Conservation (phyloP, 2,888 invertebrate species). For the Tetramorium bicarinatum region DNA sequence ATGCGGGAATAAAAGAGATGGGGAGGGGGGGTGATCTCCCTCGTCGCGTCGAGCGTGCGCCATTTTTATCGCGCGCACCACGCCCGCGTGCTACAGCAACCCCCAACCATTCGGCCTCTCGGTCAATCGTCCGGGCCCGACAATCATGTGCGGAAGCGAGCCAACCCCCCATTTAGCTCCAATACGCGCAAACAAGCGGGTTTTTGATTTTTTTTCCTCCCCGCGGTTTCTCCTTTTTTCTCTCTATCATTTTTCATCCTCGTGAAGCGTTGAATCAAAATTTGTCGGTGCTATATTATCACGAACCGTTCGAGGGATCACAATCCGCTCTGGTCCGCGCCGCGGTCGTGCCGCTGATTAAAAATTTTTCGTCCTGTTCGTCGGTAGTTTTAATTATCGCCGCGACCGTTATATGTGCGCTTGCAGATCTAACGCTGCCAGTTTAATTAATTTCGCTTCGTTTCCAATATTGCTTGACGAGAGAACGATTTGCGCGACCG, state of each 20-base stretch:
- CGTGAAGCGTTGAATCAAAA: conserved; percentile 61
- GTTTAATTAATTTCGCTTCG: conserved; percentile 48
- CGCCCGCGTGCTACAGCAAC: conserved; percentile 80
- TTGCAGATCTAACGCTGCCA: conserved; percentile 21
- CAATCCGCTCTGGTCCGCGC: conserved; percentile 51
- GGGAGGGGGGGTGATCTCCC: conserved; percentile 64
- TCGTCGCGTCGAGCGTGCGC: conserved; percentile 79
- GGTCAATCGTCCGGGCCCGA: conserved; percentile 68
- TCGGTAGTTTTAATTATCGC: conserved; percentile 57
- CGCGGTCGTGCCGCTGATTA: conserved; percentile 48
- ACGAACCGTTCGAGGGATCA: conserved; percentile 56
- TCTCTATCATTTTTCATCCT: conserved; percentile 39
- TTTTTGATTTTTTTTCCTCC: conserved; percentile 70
- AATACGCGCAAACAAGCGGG: conserved; percentile 75
- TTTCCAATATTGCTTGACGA: conserved; percentile 25
- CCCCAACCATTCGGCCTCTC: conserved; percentile 63
- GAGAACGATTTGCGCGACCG: conserved; percentile 5
- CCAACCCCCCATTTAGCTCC: conserved; percentile 73
- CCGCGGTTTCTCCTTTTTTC: conserved; percentile 45
- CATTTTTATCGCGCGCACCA: conserved; percentile 85
- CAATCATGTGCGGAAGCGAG: conserved; percentile 59
- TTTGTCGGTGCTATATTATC: conserved; percentile 58
- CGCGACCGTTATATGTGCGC: background rate
- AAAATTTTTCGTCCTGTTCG: conserved; percentile 36
- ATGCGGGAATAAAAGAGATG: conserved; percentile 76